Evolutionary conservation across 2,888 invertebrate genomes (phyloP), one percentile per base, ranked within the genome.

Genomic region (Phengaris arion): DNA sequence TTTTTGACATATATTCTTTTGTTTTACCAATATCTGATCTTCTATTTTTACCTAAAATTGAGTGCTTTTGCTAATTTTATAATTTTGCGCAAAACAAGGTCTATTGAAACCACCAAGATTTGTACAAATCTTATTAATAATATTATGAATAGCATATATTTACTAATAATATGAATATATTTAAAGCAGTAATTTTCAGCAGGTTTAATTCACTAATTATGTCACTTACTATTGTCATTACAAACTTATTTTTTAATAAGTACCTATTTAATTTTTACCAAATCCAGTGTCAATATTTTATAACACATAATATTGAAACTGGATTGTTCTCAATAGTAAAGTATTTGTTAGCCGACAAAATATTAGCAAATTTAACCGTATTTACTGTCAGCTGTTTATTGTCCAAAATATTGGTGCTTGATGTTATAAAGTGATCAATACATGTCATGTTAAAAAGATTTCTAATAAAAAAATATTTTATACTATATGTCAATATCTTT

Each of bases 371-470:
- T 64, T 64, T 35, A 64, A 35, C 9, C 22, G 15, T 22, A 59
- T 59, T 35, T 35, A 35, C 64, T 64, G 35, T 35, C 45, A 64
- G 35, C 64, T 64, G 15, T 15, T 22, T 59, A 13, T 13, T 64
- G 64, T 64, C 35, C 64, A 64, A 64, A 84, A 83, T 83, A 82
- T 85, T 89, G 90, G 90, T 90, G 90, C 90, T 90, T 89, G 80
- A 87, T 86, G 85, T 84, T 80, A 81, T 83, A 83, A 83, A 84
- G 83, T 85, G 77, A 64, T 64, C 45, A 64, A 64, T 45, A 64
- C 64, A 82, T 15, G 15, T 81, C 76, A 73, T 79, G 72, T 75
- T 75, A 70, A 52, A 76, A 68, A 69, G n/a, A 15, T 70, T 70
- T 22, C 70, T 48, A 70, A 15, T 35, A 15, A 35, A 64, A 64